phyloP scores from a whole-genome alignment of 2,888 invertebrate genomes.

The Listrodromus nycthemerus region DNA sequence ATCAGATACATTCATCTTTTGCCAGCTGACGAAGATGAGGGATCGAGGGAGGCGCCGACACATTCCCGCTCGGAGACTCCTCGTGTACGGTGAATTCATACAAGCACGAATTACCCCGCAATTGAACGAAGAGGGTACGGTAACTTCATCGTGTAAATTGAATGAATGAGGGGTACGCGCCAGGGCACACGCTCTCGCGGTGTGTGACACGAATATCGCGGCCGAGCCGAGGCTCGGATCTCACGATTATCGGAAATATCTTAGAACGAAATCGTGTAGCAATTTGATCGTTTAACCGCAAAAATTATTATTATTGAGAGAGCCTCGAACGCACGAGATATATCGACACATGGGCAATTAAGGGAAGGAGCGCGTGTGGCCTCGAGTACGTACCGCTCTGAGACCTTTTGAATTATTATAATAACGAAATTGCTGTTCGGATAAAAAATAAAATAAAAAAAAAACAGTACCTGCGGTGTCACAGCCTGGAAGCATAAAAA shows the following conservation, averaged over 20 bases:
- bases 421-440: constrained; percentile 67
- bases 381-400: constrained; percentile 60
- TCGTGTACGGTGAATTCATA: constrained; percentile 20
- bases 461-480: not conserved
- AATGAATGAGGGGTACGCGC: constrained; percentile 13
- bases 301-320: constrained; percentile 80
- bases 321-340: constrained; percentile 20
- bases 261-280: constrained; percentile 73
- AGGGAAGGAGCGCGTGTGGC: constrained; percentile 34
- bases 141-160: constrained; percentile 28
- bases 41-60: not conserved
- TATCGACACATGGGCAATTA: constrained; percentile 45
- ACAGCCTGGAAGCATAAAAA: constrained; percentile 4
- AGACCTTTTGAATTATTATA: constrained; percentile 73
- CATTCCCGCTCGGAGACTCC: not conserved
- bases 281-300: constrained; percentile 81
- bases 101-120: constrained; percentile 22
- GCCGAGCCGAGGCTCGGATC: constrained; percentile 20
- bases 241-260: constrained; percentile 44
- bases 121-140: constrained; percentile 1
- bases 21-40: not conserved
- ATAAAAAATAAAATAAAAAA: not conserved
- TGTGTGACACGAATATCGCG: constrained; percentile 46
- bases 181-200: not conserved
- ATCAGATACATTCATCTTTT: not conserved